These are phyloP conservation scores for Geophilus truncorum DNA, from an alignment of 2,888 invertebrate genomes.

Conservation along the genomic window DNA sequence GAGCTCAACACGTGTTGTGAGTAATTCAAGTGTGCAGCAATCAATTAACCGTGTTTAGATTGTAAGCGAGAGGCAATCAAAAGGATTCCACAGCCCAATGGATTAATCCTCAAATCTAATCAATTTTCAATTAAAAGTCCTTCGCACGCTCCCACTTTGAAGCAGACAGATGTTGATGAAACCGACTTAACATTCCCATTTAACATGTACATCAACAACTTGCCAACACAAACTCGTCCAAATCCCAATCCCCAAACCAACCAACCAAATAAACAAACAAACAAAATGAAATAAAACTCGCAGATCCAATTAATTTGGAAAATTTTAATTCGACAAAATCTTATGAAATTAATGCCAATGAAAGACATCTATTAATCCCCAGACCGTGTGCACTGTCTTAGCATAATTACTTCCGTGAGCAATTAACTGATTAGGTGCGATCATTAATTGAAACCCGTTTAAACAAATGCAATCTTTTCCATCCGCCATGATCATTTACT, in stretches of 20 bases:
- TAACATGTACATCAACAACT: not conserved
- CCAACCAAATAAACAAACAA: not conserved
- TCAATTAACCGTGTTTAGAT: constrained; percentile 27
- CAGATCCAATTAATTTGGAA: not conserved
- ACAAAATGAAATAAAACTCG: not conserved
- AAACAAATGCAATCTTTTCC: constrained; percentile 31
- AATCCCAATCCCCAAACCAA: not conserved
- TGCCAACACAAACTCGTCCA: too few relatives aligned
- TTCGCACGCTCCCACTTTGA: not conserved
- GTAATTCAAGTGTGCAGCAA: constrained; percentile 24
- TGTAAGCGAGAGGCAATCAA: constrained; percentile 27
- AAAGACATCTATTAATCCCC: not conserved
- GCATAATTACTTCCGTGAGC: constrained; percentile 29
- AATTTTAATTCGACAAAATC: not conserved
- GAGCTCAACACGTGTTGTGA: constrained; percentile 22
- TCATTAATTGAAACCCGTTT: constrained; percentile 31
- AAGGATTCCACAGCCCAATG: constrained; percentile 21
- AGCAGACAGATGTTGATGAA: constrained; percentile 19
- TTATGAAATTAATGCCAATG: not conserved
- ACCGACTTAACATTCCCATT: constrained; percentile 5
- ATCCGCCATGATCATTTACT: constrained; percentile 31
- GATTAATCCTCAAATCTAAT: constrained; percentile 24
- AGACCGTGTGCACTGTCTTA: not conserved
- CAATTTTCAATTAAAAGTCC: constrained; percentile 21
- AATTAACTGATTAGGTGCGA: constrained; percentile 32